phyloP scores from a whole-genome alignment of 2,888 invertebrate species.

The Deroplatys truncata region DNA sequence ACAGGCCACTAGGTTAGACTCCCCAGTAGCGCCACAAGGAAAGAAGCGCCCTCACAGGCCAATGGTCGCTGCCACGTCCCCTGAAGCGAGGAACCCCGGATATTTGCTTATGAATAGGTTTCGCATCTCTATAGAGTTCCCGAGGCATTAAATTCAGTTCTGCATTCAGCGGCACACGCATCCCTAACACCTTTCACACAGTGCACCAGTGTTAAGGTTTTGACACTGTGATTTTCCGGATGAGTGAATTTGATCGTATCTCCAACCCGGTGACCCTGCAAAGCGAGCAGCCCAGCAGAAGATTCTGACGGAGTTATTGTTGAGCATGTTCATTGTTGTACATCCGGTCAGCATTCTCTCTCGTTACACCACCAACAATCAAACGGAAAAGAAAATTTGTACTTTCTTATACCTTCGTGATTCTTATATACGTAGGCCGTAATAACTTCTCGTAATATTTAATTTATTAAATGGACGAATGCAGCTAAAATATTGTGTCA shows the following conservation, averaged over 20 bases:
- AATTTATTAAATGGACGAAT: too few relatives aligned
- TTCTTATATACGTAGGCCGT: too few relatives aligned
- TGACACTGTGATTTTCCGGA: slow-evolving; percentile 20
- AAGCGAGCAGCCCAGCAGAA: not conserved
- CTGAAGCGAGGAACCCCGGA: not conserved
- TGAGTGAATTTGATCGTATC: slow-evolving; percentile 17
- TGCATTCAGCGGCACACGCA: slow-evolving; percentile 8
- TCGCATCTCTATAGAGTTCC: not conserved
- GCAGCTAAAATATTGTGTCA: too few relatives aligned
- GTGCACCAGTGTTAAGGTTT: slow-evolving; percentile 10
- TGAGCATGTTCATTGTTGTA: not conserved
- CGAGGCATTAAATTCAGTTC: slow-evolving; percentile 15
- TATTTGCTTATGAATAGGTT: slow-evolving; percentile 11
- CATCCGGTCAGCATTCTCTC: not conserved
- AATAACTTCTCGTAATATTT: too few relatives aligned
- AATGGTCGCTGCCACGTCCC: not conserved
- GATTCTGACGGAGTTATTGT: not conserved
- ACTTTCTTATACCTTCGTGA: not conserved
- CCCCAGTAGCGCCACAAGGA: too few relatives aligned
- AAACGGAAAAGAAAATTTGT: not conserved
- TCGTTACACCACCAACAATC: not conserved
- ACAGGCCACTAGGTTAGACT: not conserved
- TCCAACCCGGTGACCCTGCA: not conserved
- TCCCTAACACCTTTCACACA: not conserved
- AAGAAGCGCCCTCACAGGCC: not conserved